Percentiles rank a stretch among this genome's conserved stretches.
These are phyloP conservation scores for Procapra przewalskii DNA, from an alignment of 2,113 vertebrate species.

Conservation along the genomic window DNA sequence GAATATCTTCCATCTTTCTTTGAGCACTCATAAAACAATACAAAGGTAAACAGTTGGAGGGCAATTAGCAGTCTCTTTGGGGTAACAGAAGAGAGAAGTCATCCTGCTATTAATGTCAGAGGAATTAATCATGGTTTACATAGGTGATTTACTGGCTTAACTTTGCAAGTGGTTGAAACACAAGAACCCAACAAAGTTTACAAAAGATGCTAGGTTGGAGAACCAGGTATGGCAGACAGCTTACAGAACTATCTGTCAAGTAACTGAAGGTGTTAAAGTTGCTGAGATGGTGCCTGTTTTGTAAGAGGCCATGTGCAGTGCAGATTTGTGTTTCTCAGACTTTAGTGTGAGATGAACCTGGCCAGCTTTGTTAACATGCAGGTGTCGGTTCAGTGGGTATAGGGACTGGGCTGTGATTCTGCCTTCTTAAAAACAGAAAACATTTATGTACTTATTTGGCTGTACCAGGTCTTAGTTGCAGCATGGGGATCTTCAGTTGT, in stretches of 20 bases:
- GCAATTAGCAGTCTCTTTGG: slow-evolving; percentile 80
- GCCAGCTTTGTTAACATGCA: neutral
- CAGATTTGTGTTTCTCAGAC: neutral
- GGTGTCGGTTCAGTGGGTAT: neutral
- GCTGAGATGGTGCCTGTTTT: neutral
- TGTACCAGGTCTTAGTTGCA: neutral
- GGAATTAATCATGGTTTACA: slow-evolving; percentile 80
- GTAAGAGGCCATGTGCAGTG: neutral
- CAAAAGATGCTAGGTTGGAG: slow-evolving; percentile 37
- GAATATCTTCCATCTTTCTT: slow-evolving; percentile 76
- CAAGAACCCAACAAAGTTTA: slow-evolving; percentile 59
- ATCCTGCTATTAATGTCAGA: slow-evolving; percentile 76
- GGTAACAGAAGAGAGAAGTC: slow-evolving; percentile 74
- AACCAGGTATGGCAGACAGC: neutral
- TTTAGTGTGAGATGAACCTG: neutral
- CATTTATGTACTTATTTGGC: neutral
- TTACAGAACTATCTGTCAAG: neutral
- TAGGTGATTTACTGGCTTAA: slow-evolving; percentile 70
- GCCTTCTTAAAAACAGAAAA: neutral
- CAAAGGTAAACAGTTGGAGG: slow-evolving; percentile 81
- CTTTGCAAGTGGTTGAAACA: slow-evolving; percentile 69
- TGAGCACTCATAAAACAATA: slow-evolving; percentile 79
- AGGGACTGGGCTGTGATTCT: neutral
- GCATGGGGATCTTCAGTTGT: neutral
- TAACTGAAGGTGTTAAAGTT: neutral